These are phyloP conservation scores for Tragelaphus buxtoni DNA, from an alignment of 2,113 vertebrate species.

Conservation along the genomic window DNA sequence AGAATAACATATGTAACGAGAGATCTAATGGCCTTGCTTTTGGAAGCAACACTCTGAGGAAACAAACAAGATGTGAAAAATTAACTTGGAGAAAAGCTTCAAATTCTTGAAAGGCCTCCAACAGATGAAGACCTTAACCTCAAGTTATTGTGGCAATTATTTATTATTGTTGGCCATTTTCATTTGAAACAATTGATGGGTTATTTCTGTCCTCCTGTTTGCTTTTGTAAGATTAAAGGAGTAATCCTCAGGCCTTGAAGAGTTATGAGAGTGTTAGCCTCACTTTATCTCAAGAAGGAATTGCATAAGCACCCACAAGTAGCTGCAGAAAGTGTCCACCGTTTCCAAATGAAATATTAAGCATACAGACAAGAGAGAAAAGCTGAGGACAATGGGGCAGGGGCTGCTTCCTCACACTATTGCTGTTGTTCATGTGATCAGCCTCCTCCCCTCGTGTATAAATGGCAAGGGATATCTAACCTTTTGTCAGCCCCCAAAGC, in stretches of 20 bases:
- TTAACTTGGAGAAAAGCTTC: slow-evolving; percentile 57
- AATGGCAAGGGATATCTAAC: background rate
- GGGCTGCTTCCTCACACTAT: background rate
- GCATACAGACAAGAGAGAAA: background rate
- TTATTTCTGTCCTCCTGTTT: slow-evolving; percentile 67
- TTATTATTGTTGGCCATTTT: slow-evolving; percentile 70
- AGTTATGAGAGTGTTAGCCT: background rate
- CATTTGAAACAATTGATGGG: slow-evolving; percentile 51
- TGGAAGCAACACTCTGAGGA: slow-evolving; percentile 44
- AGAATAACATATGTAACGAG: slow-evolving; percentile 34
- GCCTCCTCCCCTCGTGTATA: background rate
- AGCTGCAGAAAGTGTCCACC: background rate
- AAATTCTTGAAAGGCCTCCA: slow-evolving; percentile 67
- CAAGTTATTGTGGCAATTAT: slow-evolving; percentile 35
- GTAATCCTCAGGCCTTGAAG: background rate
- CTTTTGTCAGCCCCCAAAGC: background rate
- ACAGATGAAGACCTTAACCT: slow-evolving; percentile 59
- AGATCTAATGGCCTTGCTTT: slow-evolving; percentile 32
- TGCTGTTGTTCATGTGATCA: background rate
- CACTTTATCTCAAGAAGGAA: slow-evolving; percentile 6
- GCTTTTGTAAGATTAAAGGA: slow-evolving; percentile 63
- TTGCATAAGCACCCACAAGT: background rate
- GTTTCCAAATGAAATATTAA: background rate
- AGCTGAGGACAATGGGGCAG: background rate
- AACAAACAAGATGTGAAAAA: slow-evolving; percentile 67